These are phyloP conservation scores for Meriones psammophilus DNA, from an alignment of 2,797 vertebrate genomes.

Conservation along the genomic window DNA sequence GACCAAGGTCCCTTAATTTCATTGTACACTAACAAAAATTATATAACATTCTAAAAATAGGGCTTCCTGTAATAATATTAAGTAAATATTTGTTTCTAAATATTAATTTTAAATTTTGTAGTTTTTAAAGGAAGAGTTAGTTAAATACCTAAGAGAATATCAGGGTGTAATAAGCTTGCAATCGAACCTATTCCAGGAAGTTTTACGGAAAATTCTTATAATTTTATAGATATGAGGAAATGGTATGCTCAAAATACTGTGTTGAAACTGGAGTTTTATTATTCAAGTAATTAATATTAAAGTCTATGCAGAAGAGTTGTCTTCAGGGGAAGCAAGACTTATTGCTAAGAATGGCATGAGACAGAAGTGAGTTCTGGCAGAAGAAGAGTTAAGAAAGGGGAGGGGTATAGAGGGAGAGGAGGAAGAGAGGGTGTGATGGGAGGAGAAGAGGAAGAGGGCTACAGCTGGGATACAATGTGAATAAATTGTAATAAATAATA, in stretches of 20 bases:
- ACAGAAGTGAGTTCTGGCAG: neutral
- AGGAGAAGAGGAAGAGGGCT: too few species aligned
- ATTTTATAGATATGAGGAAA: neutral
- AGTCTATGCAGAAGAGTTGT: neutral
- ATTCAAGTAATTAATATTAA: neutral
- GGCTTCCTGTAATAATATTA: neutral
- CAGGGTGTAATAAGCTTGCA: neutral
- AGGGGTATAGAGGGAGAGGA: too few species aligned
- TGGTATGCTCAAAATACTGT: neutral
- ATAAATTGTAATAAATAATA: too few species aligned
- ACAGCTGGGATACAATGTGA: too few species aligned
- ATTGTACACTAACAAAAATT: neutral
- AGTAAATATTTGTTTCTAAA: neutral
- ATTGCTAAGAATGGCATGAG: neutral
- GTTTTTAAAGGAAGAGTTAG: neutral
- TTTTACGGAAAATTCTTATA: neutral
- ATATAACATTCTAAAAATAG: neutral
- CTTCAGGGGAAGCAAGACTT: neutral
- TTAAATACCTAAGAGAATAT: neutral
- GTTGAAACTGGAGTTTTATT: slow-evolving; percentile 3
- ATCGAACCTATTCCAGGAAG: neutral
- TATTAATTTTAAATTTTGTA: neutral
- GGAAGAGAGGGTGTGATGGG: too few species aligned
- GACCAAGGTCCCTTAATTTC: neutral
- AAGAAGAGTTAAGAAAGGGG: neutral